These are phyloP conservation scores for Thereva unica DNA, from an alignment of 2,888 invertebrate species.

Conservation along the genomic window DNA sequence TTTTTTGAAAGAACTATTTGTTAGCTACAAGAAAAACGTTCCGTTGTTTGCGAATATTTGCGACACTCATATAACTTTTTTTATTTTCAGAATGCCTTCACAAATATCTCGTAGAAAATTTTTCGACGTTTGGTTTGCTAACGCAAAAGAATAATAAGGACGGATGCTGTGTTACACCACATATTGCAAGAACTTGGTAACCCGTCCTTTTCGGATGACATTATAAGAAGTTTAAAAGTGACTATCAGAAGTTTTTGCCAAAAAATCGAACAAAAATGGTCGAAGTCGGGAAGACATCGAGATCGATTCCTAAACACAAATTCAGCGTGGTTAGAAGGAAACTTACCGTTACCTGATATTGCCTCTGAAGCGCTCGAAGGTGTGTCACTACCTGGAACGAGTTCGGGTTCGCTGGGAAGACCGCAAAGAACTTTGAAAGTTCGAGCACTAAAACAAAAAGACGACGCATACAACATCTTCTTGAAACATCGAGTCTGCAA, in stretches of 20 bases:
- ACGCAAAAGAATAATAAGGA: not conserved
- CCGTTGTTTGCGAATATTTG: too few species aligned
- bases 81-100: slow-evolving; percentile 10
- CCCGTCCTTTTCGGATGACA: not conserved
- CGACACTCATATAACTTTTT: slow-evolving; percentile 1
- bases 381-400: too few species aligned
- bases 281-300: slow-evolving; percentile 5
- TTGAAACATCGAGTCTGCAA: not conserved
- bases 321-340: too few species aligned
- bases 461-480: too few species aligned
- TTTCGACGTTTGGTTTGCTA: slow-evolving; percentile 4
- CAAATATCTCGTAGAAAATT: not conserved
- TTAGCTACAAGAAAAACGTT: too few species aligned
- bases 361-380: too few species aligned
- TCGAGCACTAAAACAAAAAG: not conserved
- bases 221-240: not conserved
- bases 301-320: not conserved
- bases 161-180: not conserved
- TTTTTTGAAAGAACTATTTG: too few species aligned
- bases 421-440: not conserved
- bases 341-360: too few species aligned
- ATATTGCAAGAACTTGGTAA: slow-evolving; percentile 7
- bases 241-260: not conserved
- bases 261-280: slow-evolving; percentile 6
- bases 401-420: too few species aligned